Evolutionary conservation across 2,888 invertebrate genomes (phyloP).

Genomic region (Perizoma affinitatum): DNA sequence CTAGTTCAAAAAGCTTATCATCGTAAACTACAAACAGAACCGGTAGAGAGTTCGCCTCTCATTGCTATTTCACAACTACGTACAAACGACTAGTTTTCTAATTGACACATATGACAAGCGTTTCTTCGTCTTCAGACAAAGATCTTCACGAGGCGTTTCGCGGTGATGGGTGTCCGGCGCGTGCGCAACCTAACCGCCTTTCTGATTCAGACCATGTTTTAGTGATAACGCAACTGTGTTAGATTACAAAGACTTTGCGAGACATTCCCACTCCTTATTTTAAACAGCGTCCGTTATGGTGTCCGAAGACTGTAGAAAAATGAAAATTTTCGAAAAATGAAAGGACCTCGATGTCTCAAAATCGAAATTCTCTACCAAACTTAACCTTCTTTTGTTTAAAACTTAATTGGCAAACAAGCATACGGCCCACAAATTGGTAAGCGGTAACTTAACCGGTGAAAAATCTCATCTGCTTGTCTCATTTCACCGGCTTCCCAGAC

Average conservation of each 20-base stretch:
- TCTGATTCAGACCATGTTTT: constrained; percentile 23
- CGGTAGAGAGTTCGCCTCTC: neutral
- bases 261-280: neutral
- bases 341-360: too few species aligned
- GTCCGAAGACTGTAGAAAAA: too few species aligned
- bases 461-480: too few species aligned
- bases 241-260: constrained; percentile 6
- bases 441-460: too few species aligned
- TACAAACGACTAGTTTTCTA: constrained; percentile 28
- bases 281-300: too few species aligned
- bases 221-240: constrained; percentile 23
- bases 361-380: too few species aligned
- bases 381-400: too few species aligned
- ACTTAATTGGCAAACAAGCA: too few species aligned
- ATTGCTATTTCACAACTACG: constrained; percentile 13
- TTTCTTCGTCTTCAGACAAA: constrained; percentile 36
- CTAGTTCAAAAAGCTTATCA: too few species aligned
- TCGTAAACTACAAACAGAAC: neutral
- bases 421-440: too few species aligned
- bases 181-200: constrained; percentile 25
- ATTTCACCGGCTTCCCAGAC: too few species aligned
- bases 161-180: constrained; percentile 18
- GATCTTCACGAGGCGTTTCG: constrained; percentile 41
- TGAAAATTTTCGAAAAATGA: too few species aligned
- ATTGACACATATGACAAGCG: constrained; percentile 36